Conservation (phyloP, 2,888 invertebrate species). For the Holacanthella duospinosa region DNA sequence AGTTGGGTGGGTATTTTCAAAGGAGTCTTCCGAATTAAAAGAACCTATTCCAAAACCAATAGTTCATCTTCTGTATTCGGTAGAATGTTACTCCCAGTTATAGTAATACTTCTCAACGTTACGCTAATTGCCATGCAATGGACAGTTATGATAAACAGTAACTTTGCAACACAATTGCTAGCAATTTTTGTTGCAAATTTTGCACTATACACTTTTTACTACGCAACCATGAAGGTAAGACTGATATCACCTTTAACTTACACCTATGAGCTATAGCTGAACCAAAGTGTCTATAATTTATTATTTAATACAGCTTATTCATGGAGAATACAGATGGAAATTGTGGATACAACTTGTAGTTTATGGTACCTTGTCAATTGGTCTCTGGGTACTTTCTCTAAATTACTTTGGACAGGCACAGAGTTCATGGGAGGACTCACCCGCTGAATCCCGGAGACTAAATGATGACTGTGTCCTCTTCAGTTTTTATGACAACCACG, state of each 20-base stretch:
- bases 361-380: slow-evolving; percentile 10
- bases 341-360: slow-evolving; percentile 10
- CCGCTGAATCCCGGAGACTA: slow-evolving; percentile 43
- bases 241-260: background rate
- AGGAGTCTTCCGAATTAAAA: background rate
- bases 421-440: slow-evolving; percentile 44
- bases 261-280: too few relatives aligned
- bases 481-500: slow-evolving; percentile 47
- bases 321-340: slow-evolving; percentile 42
- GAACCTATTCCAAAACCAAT: background rate
- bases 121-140: slow-evolving; percentile 5
- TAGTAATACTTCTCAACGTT: background rate
- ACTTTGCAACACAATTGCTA: slow-evolving; percentile 46
- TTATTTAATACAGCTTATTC: slow-evolving; percentile 10
- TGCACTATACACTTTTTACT: slow-evolving; percentile 45
- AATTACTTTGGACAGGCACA: slow-evolving; percentile 44
- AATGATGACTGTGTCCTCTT: slow-evolving; percentile 44
- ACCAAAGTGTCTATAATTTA: background rate
- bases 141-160: slow-evolving; percentile 21
- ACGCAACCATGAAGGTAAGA: slow-evolving; percentile 42
- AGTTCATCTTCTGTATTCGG: background rate
- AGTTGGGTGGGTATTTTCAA: background rate
- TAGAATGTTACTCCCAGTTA: slow-evolving; percentile 1
- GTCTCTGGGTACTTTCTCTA: slow-evolving; percentile 42
- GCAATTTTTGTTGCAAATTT: slow-evolving; percentile 47